phyloP scores from a whole-genome alignment of 2,797 vertebrate genomes.

The Propithecus deckenii region DNA sequence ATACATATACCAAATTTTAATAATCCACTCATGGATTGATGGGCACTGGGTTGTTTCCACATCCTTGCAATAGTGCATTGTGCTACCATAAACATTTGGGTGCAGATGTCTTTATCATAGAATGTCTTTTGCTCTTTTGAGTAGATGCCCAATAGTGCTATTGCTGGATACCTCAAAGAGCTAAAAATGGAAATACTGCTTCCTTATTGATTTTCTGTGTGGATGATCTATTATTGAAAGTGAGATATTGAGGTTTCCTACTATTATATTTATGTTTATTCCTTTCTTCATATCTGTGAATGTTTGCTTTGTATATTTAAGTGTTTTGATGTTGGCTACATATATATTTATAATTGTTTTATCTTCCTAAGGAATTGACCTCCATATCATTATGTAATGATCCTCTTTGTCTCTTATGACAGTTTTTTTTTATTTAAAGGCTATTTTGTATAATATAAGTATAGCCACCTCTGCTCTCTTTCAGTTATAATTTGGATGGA shows the following conservation, averaged over 20 bases:
- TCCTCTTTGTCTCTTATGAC: neutral
- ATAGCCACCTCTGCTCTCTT: neutral
- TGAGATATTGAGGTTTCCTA: neutral
- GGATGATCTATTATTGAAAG: neutral
- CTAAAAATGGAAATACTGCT: too few species aligned
- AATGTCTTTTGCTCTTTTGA: too few species aligned
- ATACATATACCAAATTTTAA: too few species aligned
- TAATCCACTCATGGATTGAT: too few species aligned
- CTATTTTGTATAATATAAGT: neutral
- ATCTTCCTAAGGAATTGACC: neutral
- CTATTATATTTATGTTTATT: neutral
- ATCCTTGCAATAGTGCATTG: too few species aligned
- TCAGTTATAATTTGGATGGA: neutral
- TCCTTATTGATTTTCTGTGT: too few species aligned
- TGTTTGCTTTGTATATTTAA: neutral
- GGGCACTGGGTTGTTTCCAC: too few species aligned
- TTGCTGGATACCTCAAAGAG: too few species aligned
- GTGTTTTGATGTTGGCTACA: neutral
- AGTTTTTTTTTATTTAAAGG: neutral
- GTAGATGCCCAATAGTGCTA: too few species aligned
- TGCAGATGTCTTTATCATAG: too few species aligned
- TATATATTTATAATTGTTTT: neutral
- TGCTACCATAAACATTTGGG: too few species aligned
- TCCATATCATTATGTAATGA: neutral
- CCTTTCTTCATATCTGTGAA: neutral